Conservation (phyloP, 1,140 invertebrate species). For the Thaumetopoea pityocampa region DNA sequence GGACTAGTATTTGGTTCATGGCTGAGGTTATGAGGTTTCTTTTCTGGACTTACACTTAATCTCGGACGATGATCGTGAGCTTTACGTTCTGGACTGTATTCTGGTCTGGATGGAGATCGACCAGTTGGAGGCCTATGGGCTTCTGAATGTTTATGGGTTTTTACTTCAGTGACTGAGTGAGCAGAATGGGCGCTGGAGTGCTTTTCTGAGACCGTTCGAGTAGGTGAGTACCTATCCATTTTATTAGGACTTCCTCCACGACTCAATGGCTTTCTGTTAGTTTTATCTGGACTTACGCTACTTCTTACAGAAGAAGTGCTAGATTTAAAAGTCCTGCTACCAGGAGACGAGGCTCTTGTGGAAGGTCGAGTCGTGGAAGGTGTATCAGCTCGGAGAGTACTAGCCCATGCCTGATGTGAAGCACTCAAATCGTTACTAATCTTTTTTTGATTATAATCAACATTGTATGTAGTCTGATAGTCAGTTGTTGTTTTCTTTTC, state of each 20-base stretch:
- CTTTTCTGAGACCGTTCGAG: slow-evolving; percentile 35
- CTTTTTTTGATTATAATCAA: slow-evolving; percentile 75
- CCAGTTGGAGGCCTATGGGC: slow-evolving; percentile 26
- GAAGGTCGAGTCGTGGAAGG: slow-evolving; percentile 64
- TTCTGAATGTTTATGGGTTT: slow-evolving; percentile 32
- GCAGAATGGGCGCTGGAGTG: slow-evolving; percentile 44
- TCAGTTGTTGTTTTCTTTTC: slow-evolving; percentile 43
- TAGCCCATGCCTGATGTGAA: slow-evolving; percentile 83
- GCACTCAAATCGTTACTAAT: slow-evolving; percentile 80
- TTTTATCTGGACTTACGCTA: slow-evolving; percentile 76
- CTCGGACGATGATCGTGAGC: slow-evolving; percentile 19
- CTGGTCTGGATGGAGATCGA: slow-evolving; percentile 33
- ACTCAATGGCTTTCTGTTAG: slow-evolving; percentile 45
- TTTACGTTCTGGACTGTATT: slow-evolving; percentile 31
- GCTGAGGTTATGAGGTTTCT: slow-evolving; percentile 17
- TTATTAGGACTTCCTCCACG: slow-evolving; percentile 59
- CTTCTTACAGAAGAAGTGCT: slow-evolving; percentile 73
- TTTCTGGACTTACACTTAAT: slow-evolving; percentile 36
- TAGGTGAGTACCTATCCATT: slow-evolving; percentile 45
- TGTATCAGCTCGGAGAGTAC: slow-evolving; percentile 79
- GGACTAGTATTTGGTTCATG: slow-evolving; percentile 34
- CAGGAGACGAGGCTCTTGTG: slow-evolving; percentile 65
- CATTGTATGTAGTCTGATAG: slow-evolving; percentile 78
- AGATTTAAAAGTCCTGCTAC: slow-evolving; percentile 60
- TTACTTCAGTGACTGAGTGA: slow-evolving; percentile 40